These are phyloP conservation scores for Hemitrygon akajei DNA, from an alignment of 2,797 vertebrate genomes.

Conservation along the genomic window DNA sequence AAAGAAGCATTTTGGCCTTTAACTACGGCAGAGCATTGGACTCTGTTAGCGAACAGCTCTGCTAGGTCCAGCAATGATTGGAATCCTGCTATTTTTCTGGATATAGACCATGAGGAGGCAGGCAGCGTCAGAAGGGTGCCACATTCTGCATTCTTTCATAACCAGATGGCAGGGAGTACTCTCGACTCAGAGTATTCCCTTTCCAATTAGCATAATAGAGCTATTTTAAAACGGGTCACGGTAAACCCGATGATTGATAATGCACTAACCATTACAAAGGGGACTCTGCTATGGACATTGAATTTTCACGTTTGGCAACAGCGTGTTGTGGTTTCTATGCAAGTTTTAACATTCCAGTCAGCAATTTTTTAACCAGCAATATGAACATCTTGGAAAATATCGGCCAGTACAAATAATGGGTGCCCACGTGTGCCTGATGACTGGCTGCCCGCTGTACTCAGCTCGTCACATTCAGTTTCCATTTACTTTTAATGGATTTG, in stretches of 20 bases:
- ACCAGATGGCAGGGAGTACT: neutral
- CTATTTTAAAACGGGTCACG: neutral
- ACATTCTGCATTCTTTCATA: neutral
- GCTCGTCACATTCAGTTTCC: too few relatives aligned
- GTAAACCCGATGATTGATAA: neutral
- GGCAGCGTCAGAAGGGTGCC: neutral
- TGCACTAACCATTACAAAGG: neutral
- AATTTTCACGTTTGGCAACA: neutral
- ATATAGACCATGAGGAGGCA: neutral
- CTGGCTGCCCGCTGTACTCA: too few relatives aligned
- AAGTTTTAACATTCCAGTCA: neutral
- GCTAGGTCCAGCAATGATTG: neutral
- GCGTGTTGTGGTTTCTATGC: neutral
- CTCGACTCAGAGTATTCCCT: neutral
- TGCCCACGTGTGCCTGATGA: too few relatives aligned
- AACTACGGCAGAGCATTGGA: neutral
- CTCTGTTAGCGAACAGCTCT: neutral
- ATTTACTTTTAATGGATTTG: too few relatives aligned
- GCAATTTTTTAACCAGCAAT: neutral
- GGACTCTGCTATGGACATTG: neutral
- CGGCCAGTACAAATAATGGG: neutral
- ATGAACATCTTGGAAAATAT: neutral
- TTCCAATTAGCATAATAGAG: neutral
- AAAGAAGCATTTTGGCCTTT: neutral
- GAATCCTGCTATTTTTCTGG: slow-evolving; percentile 13